A percentile compares a stretch with the other conserved stretches of the same genome.
phyloP scores from a whole-genome alignment of 2,113 vertebrate genomes.

The Dryoscopus gambensis region DNA sequence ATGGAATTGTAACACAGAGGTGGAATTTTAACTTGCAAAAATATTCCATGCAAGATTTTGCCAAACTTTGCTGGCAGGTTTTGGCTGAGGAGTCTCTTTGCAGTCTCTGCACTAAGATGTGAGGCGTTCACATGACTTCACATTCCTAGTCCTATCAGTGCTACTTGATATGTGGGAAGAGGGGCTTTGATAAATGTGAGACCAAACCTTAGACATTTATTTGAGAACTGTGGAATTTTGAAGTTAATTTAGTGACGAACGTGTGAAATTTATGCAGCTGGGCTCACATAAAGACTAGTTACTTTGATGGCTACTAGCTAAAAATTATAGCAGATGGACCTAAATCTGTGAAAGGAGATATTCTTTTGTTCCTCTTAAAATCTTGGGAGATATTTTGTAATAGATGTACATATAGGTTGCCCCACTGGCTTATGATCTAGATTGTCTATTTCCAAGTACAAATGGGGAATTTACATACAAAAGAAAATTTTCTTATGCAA shows the following conservation, averaged over 20 bases:
- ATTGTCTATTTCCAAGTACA: not conserved
- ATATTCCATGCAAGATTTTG: not conserved
- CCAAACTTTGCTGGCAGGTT: not conserved
- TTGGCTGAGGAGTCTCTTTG: not conserved
- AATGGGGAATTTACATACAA: not conserved
- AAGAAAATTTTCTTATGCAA: not conserved
- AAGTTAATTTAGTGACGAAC: not conserved
- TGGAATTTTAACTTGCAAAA: not conserved
- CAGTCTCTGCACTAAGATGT: not conserved
- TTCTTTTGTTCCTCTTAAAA: not conserved
- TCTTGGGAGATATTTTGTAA: not conserved
- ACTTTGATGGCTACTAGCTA: not conserved
- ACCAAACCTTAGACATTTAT: not conserved
- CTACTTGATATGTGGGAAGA: not conserved
- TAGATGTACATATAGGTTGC: not conserved
- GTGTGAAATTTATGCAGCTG: not conserved
- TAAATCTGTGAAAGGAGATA: not conserved
- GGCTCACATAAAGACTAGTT: not conserved
- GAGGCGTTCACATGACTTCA: accelerated
- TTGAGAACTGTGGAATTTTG: not conserved
- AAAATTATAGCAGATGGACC: not conserved
- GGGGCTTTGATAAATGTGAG: not conserved
- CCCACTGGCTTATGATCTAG: not conserved
- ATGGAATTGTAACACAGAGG: not conserved
- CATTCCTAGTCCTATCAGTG: not conserved